Evolutionary conservation across 2,797 vertebrate genomes (phyloP).

Genomic region (Loriculus beryllinus): DNA sequence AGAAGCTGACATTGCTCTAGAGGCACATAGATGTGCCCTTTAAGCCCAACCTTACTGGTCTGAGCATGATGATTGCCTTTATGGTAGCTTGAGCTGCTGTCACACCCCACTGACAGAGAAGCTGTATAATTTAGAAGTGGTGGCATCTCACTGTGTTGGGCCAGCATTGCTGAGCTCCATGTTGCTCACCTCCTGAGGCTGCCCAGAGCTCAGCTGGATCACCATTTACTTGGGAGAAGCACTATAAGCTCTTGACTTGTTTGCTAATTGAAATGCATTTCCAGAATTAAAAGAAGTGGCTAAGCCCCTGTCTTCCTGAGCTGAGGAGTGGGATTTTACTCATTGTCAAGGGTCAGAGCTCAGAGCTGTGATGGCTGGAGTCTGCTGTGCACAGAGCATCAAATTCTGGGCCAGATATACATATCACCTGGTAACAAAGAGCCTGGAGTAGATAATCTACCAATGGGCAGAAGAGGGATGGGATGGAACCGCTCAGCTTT

Average conservation of each 20-base stretch:
- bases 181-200: background rate
- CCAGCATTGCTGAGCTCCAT: background rate
- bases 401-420: background rate
- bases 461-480: background rate
- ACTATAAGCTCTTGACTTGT: background rate
- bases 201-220: accelerated
- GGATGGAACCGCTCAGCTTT: background rate
- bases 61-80: accelerated
- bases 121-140: background rate
- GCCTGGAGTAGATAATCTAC: background rate
- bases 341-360: background rate
- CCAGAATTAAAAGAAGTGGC: background rate
- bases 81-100: background rate
- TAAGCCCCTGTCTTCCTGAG: background rate
- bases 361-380: background rate
- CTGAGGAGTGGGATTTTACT: background rate
- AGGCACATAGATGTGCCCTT: background rate
- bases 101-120: background rate
- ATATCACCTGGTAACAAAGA: background rate
- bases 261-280: background rate
- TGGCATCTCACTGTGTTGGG: accelerated
- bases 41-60: background rate
- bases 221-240: accelerated
- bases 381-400: background rate
- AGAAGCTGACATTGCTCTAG: background rate